Base-by-base conservation (phyloP, 2,113 vertebrate genomes). In the Notarius quadriscutis region DNA sequence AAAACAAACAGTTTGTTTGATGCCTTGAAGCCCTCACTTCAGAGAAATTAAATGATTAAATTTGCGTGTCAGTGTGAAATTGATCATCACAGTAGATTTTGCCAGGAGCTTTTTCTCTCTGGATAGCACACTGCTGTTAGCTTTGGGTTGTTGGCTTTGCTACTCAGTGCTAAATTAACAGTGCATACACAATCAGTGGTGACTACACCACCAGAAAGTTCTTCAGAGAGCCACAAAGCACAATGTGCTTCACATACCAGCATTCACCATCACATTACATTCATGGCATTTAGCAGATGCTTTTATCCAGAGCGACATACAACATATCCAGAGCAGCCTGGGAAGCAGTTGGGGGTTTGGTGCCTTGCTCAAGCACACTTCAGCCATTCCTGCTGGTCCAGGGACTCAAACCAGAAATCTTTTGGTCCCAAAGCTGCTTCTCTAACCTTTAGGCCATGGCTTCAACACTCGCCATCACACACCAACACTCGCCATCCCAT, bases 131-230 rank as follows among this genome's bases (percentile, higher is more conserved):
- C 83, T 87, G 85, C 88, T 91, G 91, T 57, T 93, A 79, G 63
- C 90, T 90, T 93, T 95, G 91, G 92, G 88, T 34, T 17, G 83
- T 11, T 48, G 88, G 87, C 87, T 90, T 89, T 22, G 22, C 86
- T 14, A 51, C 87, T 71, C 25, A 85, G 60, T 11, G 22, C 3
- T 7, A 78, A 81, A 81, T 81, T 34, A 82, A 22, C 85, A 58
- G 10, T 65, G 83, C 71, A 74, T 51, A 60, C 30, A n/a, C 60
- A 74, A n/a, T 27, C 51, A 34, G 34, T 30, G 75, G 10, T 53
- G 81, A 80, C 17, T 3, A 50, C 8, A 8, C 67, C 41, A 30
- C 30, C 60, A 48, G 25, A 83, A 50, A 7, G 41, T 50, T 14
- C 5, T 55, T 51, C 22, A 53, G 25, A 74, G 71, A 48, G 22